A percentile compares a stretch with the other conserved stretches of the same genome.
These are phyloP conservation scores for Drosophila fulvimacula DNA, from an alignment of 2,888 invertebrate genomes.

Conservation along the genomic window DNA sequence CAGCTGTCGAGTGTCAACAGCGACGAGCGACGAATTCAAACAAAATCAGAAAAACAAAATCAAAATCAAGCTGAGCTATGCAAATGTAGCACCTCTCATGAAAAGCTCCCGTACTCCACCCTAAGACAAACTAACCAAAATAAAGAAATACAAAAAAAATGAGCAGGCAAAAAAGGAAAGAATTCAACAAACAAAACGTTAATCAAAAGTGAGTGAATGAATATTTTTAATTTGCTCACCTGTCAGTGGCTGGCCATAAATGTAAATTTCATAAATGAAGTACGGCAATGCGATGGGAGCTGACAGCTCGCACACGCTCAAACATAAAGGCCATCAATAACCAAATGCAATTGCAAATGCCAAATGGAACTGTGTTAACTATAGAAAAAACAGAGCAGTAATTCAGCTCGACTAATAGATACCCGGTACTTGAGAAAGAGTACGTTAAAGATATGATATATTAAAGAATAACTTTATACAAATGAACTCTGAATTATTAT, in stretches of 20 bases:
- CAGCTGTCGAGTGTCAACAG: slow-evolving; percentile 56
- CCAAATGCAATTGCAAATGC: slow-evolving; percentile 62
- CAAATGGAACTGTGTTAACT: slow-evolving; percentile 27
- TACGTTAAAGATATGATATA: background rate
- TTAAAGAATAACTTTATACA: too few species aligned
- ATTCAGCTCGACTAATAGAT: background rate
- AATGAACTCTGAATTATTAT: background rate
- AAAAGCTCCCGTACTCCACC: background rate
- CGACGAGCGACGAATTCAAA: slow-evolving; percentile 39
- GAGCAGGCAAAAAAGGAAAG: too few species aligned
- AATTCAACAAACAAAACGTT: slow-evolving; percentile 51
- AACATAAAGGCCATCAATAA: slow-evolving; percentile 65
- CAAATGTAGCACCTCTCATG: slow-evolving; percentile 39
- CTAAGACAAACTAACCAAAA: slow-evolving; percentile 29
- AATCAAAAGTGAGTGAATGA: slow-evolving; percentile 66
- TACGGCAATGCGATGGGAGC: slow-evolving; percentile 19
- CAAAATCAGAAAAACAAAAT: slow-evolving; percentile 54
- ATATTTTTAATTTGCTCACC: slow-evolving; percentile 41
- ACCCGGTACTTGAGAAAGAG: background rate
- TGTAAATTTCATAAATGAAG: slow-evolving; percentile 75
- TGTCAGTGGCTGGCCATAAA: slow-evolving; percentile 62
- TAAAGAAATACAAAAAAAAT: slow-evolving; percentile 15
- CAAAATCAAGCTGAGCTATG: slow-evolving; percentile 55
- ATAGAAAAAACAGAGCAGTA: slow-evolving; percentile 12
- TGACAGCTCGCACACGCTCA: slow-evolving; percentile 38